Evolutionary conservation across 1,140 invertebrate genomes (phyloP).

Genomic region (Asobara japonica): DNA sequence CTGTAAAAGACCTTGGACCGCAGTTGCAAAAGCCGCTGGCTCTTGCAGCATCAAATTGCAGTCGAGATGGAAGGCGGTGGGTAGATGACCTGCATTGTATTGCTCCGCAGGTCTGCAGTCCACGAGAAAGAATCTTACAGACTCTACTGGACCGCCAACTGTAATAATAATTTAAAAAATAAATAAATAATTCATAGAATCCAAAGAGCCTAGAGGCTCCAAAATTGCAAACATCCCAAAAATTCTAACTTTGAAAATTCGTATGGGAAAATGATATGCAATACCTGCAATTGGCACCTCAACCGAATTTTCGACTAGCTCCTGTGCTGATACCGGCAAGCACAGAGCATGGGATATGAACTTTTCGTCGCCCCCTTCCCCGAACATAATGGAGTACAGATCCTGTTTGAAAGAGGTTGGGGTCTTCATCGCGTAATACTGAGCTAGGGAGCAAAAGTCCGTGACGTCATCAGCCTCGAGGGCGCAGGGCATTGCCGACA

Average conservation of each 20-base stretch:
- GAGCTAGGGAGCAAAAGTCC: constrained; percentile 95
- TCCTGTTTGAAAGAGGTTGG: constrained; percentile 90
- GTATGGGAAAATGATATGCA: too few species aligned
- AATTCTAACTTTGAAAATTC: too few species aligned
- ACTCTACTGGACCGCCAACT: constrained; percentile 67
- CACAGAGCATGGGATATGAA: constrained; percentile 89
- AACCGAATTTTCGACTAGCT: constrained; percentile 83
- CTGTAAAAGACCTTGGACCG: constrained; percentile 91
- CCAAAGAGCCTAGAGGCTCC: too few species aligned
- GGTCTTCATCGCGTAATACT: constrained; percentile 93
- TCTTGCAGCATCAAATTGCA: constrained; percentile 97
- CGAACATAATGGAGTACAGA: constrained; percentile 71
- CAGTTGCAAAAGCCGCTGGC: constrained; percentile 91
- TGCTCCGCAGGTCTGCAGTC: constrained; percentile 97
- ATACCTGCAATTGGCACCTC: constrained; percentile 65
- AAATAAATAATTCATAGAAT: too few species aligned
- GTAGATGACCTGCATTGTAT: constrained; percentile 95
- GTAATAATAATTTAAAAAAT: too few species aligned
- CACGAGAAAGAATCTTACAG: constrained; percentile 93
- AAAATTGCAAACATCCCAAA: too few species aligned
- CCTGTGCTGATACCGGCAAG: constrained; percentile 90
- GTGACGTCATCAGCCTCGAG: constrained; percentile 94
- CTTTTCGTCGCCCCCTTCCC: constrained; percentile 65
- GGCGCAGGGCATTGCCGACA: constrained; percentile 83
- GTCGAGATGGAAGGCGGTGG: constrained; percentile 97